Evolutionary conservation across 2,888 invertebrate species (phyloP).

Genomic region (Idaea biselata): DNA sequence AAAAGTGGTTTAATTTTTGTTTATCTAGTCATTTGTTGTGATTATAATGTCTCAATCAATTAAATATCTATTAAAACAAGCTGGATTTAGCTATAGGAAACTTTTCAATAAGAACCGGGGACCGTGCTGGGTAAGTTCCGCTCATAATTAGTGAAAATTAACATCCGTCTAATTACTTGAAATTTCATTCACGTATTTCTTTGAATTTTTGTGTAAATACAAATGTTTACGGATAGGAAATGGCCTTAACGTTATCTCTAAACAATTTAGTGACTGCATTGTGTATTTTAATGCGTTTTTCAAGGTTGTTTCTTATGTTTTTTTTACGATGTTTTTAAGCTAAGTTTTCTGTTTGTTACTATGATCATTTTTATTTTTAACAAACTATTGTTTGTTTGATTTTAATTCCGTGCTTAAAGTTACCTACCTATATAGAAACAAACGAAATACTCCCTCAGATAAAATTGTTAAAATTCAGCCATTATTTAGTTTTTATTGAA

Average conservation of each 20-base stretch:
- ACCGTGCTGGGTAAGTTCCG: slow-evolving; percentile 54
- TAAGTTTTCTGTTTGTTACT: background rate
- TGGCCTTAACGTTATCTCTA: slow-evolving; percentile 16
- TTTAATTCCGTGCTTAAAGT: background rate
- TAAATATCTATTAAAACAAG: slow-evolving; percentile 57
- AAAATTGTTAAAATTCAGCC: no score
- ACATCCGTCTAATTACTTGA: slow-evolving; percentile 14
- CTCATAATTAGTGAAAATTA: slow-evolving; percentile 21
- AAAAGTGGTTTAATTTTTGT: slow-evolving; percentile 8
- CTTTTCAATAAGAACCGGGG: slow-evolving; percentile 50
- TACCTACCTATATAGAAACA: no score
- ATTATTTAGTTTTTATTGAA: no score
- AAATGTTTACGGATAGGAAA: slow-evolving; percentile 16
- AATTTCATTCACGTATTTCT: slow-evolving; percentile 12
- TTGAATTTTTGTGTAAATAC: slow-evolving; percentile 9
- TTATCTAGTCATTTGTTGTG: slow-evolving; percentile 21
- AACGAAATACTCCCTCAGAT: no score
- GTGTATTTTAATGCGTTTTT: slow-evolving; percentile 11
- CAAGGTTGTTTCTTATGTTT: slow-evolving; percentile 13
- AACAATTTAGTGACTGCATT: slow-evolving; percentile 9
- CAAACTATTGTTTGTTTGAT: no score
- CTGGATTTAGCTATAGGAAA: slow-evolving; percentile 50
- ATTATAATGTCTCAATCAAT: slow-evolving; percentile 55
- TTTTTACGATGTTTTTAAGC: background rate
- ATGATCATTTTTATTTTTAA: no score